phyloP scores from a whole-genome alignment of 2,113 vertebrate genomes.

The Platysternon megacephalum region DNA sequence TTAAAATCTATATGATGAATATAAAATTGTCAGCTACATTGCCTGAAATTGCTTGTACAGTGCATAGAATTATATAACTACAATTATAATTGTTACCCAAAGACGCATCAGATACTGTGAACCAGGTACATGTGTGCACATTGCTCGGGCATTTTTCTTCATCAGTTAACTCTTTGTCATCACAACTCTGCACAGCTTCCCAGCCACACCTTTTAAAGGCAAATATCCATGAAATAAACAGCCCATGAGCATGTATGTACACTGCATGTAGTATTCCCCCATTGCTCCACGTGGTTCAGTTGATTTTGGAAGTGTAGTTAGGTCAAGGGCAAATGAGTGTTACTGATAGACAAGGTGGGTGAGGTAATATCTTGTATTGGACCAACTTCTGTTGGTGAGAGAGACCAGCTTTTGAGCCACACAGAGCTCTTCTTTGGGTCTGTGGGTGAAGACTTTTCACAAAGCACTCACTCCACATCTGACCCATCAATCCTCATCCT shows the following conservation, averaged over 20 bases:
- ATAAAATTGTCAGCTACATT: not conserved
- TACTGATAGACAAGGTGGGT: not conserved
- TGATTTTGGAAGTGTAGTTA: not conserved
- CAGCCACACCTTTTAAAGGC: not conserved
- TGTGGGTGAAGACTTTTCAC: no score
- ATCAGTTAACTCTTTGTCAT: no score
- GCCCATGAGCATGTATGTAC: not conserved
- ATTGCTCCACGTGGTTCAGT: not conserved
- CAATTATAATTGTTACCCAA: not conserved
- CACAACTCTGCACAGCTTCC: no score
- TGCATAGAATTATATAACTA: not conserved
- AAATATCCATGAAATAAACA: not conserved
- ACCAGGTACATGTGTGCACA: not conserved
- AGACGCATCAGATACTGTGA: not conserved
- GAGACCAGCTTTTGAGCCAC: no score
- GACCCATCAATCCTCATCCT: no score
- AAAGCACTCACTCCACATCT: no score
- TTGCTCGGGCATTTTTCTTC: fast-evolving
- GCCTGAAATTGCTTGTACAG: not conserved
- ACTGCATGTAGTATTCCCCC: not conserved
- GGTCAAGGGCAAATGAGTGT: not conserved
- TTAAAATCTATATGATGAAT: not conserved
- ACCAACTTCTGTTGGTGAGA: no score
- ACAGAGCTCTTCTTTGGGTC: no score
- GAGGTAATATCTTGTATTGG: no score